Evolutionary conservation across 2,888 invertebrate genomes (phyloP), one percentile per base, ranked within the genome.

Genomic region (Oscheius onirici): DNA sequence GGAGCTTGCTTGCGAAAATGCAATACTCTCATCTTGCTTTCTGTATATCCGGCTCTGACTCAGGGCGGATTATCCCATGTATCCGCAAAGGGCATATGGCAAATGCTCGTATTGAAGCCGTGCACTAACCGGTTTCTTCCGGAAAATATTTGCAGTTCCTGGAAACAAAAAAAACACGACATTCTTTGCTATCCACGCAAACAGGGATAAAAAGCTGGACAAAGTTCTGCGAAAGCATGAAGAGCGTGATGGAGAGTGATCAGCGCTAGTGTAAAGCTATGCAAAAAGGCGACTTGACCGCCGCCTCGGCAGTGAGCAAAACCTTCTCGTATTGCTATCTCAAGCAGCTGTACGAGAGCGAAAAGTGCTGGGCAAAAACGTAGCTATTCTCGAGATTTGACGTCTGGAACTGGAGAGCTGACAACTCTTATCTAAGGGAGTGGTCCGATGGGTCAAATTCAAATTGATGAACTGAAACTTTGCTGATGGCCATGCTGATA

Each of bases 231-330:
- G 58, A 58, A 58, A 58, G 58, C 58, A 58, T 58, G 58, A 52
- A 52, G 52, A 46, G 46, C 46, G 46, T 46, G 46, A 58, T 58
- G 58, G 40, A 58, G 58, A 40, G 58, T 58, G 43, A 58, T 58
- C 58, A 58, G 41, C 58, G 58, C 17, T 41, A 58, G 58, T 58
- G 58, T 58, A 58, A 58, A 41, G 41, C 17, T 58, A 58, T 58
- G 40, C 40, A 58, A 58, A 58, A 58, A 58, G 13, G 8, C 34
- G 34, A 20, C 52, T 26, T 55, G 55, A 55, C 55, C 28, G 55
- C 55, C 55, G 55, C 22, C 55, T 55, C 55, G n/a, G 28, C 34
- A 55, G 28, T 20, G 41, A 22, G 41, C 17, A 58, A 58, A 40
- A 41, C 41, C 58, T 40, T 28, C 41, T 34, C 43, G 43, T 41